Conservation (phyloP, 2,888 invertebrate genomes). For the Cantharis lateralis region DNA sequence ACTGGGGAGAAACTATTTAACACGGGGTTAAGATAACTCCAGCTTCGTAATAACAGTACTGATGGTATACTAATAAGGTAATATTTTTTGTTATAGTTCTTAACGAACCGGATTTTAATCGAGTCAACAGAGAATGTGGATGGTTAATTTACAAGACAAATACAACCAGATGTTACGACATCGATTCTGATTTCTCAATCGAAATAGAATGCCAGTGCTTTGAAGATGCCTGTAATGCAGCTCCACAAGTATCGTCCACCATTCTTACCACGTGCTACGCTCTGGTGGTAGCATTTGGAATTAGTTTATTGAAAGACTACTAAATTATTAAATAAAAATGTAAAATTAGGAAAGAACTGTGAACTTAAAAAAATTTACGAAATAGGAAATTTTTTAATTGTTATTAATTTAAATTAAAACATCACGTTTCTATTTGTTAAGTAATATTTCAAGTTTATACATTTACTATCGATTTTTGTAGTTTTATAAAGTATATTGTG, state of each 20-base stretch:
- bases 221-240: slow-evolving; percentile 63
- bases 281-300: neutral
- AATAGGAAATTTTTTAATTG: neutral
- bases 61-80: too few relatives aligned
- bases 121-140: slow-evolving; percentile 66
- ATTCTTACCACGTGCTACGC: neutral
- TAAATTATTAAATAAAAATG: neutral
- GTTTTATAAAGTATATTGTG: neutral
- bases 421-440: too few relatives aligned
- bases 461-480: neutral
- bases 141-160: slow-evolving; percentile 59
- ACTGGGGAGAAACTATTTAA: too few relatives aligned
- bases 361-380: neutral
- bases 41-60: too few relatives aligned
- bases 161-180: slow-evolving; percentile 58
- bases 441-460: neutral
- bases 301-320: neutral
- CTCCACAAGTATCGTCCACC: slow-evolving; percentile 3
- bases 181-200: slow-evolving; percentile 67
- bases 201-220: slow-evolving; percentile 69
- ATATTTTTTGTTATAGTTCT: slow-evolving; percentile 50
- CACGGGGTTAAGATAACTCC: too few relatives aligned
- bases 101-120: slow-evolving; percentile 51
- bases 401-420: too few relatives aligned
- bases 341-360: neutral